These are phyloP conservation scores for Diorhabda carinulata DNA, from an alignment of 1,140 invertebrate genomes.

Conservation along the genomic window DNA sequence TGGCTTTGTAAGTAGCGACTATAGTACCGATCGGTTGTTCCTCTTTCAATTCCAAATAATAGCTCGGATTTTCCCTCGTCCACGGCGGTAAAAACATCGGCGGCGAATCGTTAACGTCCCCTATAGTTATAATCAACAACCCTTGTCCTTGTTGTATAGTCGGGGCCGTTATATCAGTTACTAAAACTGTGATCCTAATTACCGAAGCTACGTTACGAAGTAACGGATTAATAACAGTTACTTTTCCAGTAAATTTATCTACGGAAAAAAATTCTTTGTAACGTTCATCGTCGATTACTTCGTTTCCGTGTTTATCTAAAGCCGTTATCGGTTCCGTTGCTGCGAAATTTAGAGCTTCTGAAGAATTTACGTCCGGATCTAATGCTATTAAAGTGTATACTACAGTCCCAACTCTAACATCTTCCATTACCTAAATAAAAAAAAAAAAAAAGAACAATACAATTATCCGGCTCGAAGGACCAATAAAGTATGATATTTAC, in stretches of 20 bases:
- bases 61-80: conserved; percentile 66
- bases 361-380: conserved; percentile 75
- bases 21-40: conserved; percentile 78
- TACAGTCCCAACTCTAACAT: conserved; percentile 67
- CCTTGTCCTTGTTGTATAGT: conserved; percentile 74
- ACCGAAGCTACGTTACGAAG: conserved; percentile 69
- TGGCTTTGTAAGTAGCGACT: conserved; percentile 74
- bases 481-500: conserved; percentile 49
- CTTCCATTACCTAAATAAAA: conserved; percentile 59
- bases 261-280: conserved; percentile 72
- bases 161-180: conserved; percentile 75
- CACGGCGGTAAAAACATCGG: conserved; percentile 66
- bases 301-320: conserved; percentile 77
- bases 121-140: conserved; percentile 72
- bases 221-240: conserved; percentile 63
- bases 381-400: conserved; percentile 71
- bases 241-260: conserved; percentile 64
- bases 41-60: conserved; percentile 70
- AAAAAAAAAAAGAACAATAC: not conserved
- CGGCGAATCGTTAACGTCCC: conserved; percentile 70
- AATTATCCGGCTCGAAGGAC: not conserved
- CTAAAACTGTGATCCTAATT: conserved; percentile 71
- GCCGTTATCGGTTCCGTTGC: conserved; percentile 68
- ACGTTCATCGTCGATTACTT: conserved; percentile 57
- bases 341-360: conserved; percentile 66